Evolutionary conservation across 2,113 vertebrate genomes (phyloP).

Genomic region (Vidua chalybeata): DNA sequence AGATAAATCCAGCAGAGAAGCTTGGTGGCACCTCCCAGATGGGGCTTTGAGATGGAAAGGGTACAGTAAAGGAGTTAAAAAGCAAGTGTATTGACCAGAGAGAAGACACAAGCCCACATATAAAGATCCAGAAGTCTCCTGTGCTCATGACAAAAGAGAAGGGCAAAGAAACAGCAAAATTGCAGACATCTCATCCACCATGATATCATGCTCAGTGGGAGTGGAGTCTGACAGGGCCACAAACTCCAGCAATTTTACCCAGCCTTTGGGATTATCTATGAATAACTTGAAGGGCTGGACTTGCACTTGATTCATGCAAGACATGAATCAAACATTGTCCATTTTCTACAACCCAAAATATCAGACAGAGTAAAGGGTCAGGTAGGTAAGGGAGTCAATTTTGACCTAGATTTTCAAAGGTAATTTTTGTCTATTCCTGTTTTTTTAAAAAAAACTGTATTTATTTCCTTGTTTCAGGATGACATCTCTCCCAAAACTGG

Average conservation of each 20-base stretch:
- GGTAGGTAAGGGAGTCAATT: background rate
- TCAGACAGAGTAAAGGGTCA: background rate
- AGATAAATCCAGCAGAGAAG: background rate
- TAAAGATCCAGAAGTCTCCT: background rate
- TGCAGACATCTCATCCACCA: background rate
- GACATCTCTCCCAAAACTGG: background rate
- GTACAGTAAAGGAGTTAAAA: background rate
- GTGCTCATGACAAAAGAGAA: background rate
- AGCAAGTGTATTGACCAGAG: background rate
- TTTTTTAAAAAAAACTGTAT: background rate
- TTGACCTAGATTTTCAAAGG: background rate
- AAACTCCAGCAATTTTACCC: background rate
- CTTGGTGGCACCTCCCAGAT: background rate
- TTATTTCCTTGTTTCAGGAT: background rate
- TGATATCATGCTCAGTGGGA: background rate
- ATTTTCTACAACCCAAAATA: background rate
- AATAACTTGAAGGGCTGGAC: background rate
- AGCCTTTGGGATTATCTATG: background rate
- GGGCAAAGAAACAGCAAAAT: background rate
- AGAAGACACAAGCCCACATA: background rate
- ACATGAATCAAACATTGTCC: background rate
- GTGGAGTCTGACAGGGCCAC: background rate
- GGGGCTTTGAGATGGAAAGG: background rate
- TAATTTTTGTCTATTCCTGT: background rate
- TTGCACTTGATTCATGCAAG: background rate